Evolutionary conservation across 2,888 invertebrate genomes (phyloP), one percentile per base, ranked within the genome.

Genomic region (Tolmerus cingulatus): DNA sequence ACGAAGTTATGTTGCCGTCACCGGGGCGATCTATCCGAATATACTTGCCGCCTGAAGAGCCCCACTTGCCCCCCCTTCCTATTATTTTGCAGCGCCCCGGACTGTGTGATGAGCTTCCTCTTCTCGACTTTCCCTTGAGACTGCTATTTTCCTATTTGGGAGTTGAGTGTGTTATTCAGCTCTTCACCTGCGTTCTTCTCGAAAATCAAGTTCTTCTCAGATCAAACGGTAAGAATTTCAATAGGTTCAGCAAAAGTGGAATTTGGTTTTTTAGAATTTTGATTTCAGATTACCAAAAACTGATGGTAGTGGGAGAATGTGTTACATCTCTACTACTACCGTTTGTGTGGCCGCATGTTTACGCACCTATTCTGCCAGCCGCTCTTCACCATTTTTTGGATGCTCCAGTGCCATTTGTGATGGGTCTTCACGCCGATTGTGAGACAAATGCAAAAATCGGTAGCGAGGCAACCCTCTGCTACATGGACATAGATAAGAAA

Each of bases 401-500:
- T 93, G 99, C 99, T 5, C 99, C 99, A 0, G 99, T 99, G 86
- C 99, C 99, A 51, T 99, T 98, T 93, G 96, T 99, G 88, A 99
- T 99, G 99, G 99, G 99, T 91, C 93, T 96, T 23, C 95, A 96
- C 91, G 94, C 95, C 0, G 94, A 94, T 23, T 93, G 93, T 76
- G 94, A 94, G 89, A 93, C 93, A 2, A 95, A 94, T 90, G 93
- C 95, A 76, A 95, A 95, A 87, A 94, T 96, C 12, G 95, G 95
- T 9, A 95, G 95, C 0, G 95, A 98, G 94, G 98, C 98, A 12
- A 97, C 97, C 88, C 94, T 98, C 85, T 99, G 99, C 93, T 96
- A 98, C 91, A 97, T 99, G 85, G 98, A 99, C 93, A 96, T 99
- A 89, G 99, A 99, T 93, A 96, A 96, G 90, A 97, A 97, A 89